Evolutionary conservation across 2,888 invertebrate genomes (phyloP), one percentile per base, ranked within the genome.

Genomic region (Acleris literana): DNA sequence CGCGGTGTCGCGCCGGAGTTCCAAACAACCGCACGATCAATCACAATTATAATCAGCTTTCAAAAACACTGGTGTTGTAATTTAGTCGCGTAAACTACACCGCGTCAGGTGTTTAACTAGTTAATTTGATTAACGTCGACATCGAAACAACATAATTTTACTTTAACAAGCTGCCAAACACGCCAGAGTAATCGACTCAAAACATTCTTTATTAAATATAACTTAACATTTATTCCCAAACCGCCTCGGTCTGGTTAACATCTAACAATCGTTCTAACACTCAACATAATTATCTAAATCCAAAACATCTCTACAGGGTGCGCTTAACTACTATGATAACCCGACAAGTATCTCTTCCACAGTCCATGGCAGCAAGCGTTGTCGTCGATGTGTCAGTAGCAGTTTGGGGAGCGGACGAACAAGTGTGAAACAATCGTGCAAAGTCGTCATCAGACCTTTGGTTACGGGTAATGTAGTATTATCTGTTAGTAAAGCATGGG

Each of bases 371-470:
- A 54, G 53, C 25, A 55, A 65, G 65, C 62, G 52, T 44, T 49
- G 16, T 56, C 55, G 51, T 52, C 56, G 29, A 44, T 57, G 62
- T 66, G 61, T 66, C 65, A n/a, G 33, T 59, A 59, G 57, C 53
- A 22, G 57, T 52, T 56, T 44, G 46, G n/a, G 46, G 56, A 54
- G 18, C 54, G 62, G 46, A 54, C 63, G 55, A 54, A 54, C 63
- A 61, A 53, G 58, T 63, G 65, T 68, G 58, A 55, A 67, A 44
- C 70, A 71, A 69, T 72, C 84, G 88, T 87, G 90, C 87, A 84
- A 77, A 86, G 90, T 86, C 90, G 90, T 88, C 85, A 75, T 76
- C 74, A 86, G 90, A 90, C 90, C 83, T 88, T 89, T 89, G 22
- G 75, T 79, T 78, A 59, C 33, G 60, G 44, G 56, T 20, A 39